Evolutionary conservation across 1,140 invertebrate genomes (phyloP).

Genomic region (Meloidogyne floridensis): DNA sequence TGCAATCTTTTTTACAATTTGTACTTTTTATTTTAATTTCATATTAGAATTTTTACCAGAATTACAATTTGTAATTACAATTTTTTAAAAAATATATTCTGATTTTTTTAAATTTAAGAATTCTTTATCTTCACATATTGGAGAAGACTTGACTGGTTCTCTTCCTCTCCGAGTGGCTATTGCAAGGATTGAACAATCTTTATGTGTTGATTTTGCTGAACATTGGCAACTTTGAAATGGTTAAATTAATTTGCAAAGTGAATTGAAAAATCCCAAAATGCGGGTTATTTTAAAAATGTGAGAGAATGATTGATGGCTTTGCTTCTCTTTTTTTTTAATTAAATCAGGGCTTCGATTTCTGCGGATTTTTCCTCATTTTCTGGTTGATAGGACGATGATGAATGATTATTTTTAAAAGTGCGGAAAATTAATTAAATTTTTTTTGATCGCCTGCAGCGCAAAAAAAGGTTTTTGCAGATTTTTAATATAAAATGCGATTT

Average conservation of each 20-base stretch:
- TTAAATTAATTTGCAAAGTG: background rate
- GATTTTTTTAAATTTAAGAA: background rate
- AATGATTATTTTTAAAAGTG: too few relatives aligned
- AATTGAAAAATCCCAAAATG: background rate
- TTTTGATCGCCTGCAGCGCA: too few relatives aligned
- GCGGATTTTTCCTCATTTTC: too few relatives aligned
- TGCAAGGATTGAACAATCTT: constrained; percentile 54
- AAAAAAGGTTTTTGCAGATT: too few relatives aligned
- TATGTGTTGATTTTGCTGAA: constrained; percentile 65
- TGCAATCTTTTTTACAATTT: background rate
- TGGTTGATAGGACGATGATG: too few relatives aligned
- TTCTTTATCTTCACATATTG: constrained; percentile 42
- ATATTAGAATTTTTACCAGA: background rate
- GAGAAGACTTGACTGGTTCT: constrained; percentile 52
- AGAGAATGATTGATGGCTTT: too few relatives aligned
- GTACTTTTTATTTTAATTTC: background rate
- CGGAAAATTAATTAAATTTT: too few relatives aligned
- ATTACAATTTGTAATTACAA: background rate
- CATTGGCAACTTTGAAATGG: constrained; percentile 58
- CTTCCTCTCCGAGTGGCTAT: constrained; percentile 57
- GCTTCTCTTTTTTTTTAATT: too few relatives aligned
- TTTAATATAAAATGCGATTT: too few relatives aligned
- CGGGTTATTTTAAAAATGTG: background rate
- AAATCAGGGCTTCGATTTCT: too few relatives aligned
- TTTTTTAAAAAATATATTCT: too few relatives aligned